These are phyloP conservation scores for Bombyx huttoni DNA, from an alignment of 2,888 invertebrate species.

Conservation along the genomic window DNA sequence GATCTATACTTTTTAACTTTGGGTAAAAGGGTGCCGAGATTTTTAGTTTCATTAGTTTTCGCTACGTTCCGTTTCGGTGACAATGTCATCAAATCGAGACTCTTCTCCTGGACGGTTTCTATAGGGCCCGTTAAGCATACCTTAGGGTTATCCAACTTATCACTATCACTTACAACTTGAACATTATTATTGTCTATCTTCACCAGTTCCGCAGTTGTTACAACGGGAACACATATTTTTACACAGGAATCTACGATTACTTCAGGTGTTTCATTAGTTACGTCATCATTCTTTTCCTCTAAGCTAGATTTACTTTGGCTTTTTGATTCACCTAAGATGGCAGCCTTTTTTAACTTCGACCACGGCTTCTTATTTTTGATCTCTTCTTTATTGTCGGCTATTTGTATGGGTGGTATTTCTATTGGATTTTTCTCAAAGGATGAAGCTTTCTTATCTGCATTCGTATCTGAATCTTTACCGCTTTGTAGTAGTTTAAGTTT, in stretches of 20 bases:
- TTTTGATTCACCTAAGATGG: conserved; percentile 70
- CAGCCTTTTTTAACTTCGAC: conserved; percentile 84
- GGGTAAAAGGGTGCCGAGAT: conserved; percentile 38
- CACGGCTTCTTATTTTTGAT: conserved; percentile 76
- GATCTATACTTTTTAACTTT: conserved; percentile 81
- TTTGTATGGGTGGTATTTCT: conserved; percentile 40
- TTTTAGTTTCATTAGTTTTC: conserved; percentile 31
- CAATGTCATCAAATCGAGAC: conserved; percentile 54
- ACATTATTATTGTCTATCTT: conserved; percentile 65
- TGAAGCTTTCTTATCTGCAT: conserved; percentile 38
- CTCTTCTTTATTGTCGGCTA: conserved; percentile 40
- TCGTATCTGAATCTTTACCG: conserved; percentile 39
- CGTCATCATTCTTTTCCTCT: conserved; percentile 43
- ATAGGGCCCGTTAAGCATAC: conserved; percentile 54
- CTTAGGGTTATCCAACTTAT: conserved; percentile 51
- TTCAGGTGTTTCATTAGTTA: conserved; percentile 22
- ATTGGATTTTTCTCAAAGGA: conserved; percentile 33
- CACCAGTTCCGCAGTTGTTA: conserved; percentile 60
- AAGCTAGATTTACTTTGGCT: conserved; percentile 44
- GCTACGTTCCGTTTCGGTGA: conserved; percentile 43
- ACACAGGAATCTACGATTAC: conserved; percentile 29
- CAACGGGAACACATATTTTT: conserved; percentile 47
- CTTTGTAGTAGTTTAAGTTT: conserved; percentile 62
- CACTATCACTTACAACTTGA: conserved; percentile 41
- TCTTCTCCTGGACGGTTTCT: conserved; percentile 60